Conservation (phyloP, 1,140 invertebrate genomes). For the Stenopsyche tienmushanensis region DNA sequence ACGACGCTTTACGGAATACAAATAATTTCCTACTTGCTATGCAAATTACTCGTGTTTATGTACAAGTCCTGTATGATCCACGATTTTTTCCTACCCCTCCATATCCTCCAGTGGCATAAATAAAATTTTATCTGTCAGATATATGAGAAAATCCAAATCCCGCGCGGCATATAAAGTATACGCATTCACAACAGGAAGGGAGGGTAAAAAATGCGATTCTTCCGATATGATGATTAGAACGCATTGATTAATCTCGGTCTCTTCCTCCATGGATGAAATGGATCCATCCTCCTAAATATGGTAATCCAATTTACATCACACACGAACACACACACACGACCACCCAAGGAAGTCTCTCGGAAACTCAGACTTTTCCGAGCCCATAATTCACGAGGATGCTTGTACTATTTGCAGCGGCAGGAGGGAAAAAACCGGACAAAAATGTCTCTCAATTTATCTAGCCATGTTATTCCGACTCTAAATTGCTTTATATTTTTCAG, state of each 20-base stretch:
- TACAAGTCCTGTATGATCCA: constrained; percentile 18
- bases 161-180: constrained; percentile 20
- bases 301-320: not conserved
- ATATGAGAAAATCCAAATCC: constrained; percentile 22
- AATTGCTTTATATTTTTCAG: constrained; percentile 31
- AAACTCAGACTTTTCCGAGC: constrained; percentile 1
- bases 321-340: not conserved
- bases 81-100: constrained; percentile 11
- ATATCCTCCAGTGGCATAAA: constrained; percentile 5
- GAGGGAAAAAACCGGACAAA: constrained; percentile 20
- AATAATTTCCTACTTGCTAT: constrained; percentile 32
- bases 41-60: constrained; percentile 27
- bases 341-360: not conserved
- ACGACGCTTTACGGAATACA: constrained; percentile 30
- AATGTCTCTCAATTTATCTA: constrained; percentile 34
- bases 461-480: constrained; percentile 18
- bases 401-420: constrained; percentile 12
- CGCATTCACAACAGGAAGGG: no score
- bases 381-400: constrained; percentile 19
- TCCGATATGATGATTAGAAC: no score
- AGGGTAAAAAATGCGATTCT: no score
- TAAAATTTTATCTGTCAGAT: constrained; percentile 32
- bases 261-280: no score
- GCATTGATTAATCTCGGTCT: no score
- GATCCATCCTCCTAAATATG: no score